These are phyloP conservation scores for Amphimedon queenslandica DNA, from an alignment of 37 sponge, comb jelly and placozoan genomes.

Conservation along the genomic window DNA sequence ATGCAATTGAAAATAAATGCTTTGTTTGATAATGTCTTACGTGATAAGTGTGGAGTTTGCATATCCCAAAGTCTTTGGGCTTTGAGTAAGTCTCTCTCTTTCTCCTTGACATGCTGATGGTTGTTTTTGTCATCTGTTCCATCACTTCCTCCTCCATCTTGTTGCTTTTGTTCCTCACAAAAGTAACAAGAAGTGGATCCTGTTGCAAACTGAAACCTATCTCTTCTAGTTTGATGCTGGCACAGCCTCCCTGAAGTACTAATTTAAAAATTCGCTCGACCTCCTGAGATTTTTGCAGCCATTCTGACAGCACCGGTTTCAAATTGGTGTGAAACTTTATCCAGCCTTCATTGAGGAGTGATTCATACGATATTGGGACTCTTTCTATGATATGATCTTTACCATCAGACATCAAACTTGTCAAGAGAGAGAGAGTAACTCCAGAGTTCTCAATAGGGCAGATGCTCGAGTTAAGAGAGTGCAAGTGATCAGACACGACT, in stretches of 20 bases:
- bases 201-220: background rate
- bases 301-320: background rate
- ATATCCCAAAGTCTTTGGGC: background rate
- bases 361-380: background rate
- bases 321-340: background rate
- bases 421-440: background rate
- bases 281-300: background rate
- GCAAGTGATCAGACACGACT: background rate
- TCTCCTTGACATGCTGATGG: no score
- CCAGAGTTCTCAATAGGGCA: background rate
- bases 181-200: background rate
- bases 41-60: background rate
- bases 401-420: background rate
- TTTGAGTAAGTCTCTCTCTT: no score
- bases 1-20: background rate
- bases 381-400: background rate
- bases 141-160: background rate
- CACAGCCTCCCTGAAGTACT: background rate
- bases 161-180: background rate
- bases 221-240: background rate
- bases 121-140: no score
- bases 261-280: background rate
- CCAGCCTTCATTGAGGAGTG: background rate
- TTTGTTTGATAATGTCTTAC: background rate
- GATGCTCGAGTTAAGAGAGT: background rate